phyloP scores from a whole-genome alignment of 2,113 vertebrate species.

The human region DNA sequence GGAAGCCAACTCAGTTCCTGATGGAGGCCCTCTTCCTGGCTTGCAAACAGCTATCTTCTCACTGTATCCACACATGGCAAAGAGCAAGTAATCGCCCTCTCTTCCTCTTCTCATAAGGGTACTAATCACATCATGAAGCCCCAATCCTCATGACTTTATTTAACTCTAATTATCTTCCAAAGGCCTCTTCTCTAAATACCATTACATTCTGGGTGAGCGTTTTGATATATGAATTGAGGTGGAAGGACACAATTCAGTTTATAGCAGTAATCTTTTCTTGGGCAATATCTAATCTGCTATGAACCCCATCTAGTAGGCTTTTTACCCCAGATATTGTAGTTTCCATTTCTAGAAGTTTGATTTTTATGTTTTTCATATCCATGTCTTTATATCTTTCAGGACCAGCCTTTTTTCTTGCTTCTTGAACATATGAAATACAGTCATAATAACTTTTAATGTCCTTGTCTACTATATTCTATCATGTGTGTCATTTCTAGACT shows the following conservation, averaged over 20 bases:
- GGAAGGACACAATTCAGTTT: neutral
- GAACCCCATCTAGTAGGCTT: neutral
- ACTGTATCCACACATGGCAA: neutral
- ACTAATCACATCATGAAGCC: neutral
- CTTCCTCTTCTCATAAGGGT: neutral
- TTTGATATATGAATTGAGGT: neutral
- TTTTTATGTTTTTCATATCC: neutral
- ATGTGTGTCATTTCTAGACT: neutral
- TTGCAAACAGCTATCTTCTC: neutral
- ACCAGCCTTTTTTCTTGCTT: neutral
- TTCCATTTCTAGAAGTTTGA: slow-evolving; percentile 3
- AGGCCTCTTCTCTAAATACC: neutral
- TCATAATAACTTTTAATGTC: neutral
- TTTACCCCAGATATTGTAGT: neutral
- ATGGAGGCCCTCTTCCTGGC: neutral
- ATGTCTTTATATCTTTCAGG: neutral
- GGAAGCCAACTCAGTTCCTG: neutral
- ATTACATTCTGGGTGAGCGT: neutral
- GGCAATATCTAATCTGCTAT: neutral
- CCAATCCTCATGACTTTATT: neutral
- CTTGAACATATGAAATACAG: neutral
- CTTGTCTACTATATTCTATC: neutral
- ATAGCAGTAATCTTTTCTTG: neutral
- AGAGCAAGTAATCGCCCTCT: neutral
- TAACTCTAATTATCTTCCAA: neutral